These are phyloP conservation scores for Torymus aiolomorphi DNA, from an alignment of 2,888 invertebrate species.

Conservation along the genomic window DNA sequence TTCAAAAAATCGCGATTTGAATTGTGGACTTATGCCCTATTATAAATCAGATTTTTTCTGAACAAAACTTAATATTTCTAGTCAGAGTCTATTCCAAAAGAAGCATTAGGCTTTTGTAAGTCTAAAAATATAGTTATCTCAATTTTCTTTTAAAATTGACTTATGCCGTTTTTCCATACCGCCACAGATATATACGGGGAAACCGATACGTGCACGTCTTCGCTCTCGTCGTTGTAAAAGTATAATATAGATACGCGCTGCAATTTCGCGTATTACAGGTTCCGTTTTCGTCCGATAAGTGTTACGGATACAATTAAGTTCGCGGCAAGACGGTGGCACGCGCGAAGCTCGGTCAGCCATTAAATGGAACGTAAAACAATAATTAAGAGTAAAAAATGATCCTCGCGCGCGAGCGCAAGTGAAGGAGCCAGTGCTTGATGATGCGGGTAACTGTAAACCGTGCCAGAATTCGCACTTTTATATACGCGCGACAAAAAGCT, in stretches of 20 bases:
- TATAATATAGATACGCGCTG: neutral
- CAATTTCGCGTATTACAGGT: neutral
- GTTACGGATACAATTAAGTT: constrained; percentile 11
- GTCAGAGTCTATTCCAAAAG: no score
- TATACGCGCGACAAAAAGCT: no score
- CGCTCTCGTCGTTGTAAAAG: neutral
- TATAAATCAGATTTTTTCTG: no score
- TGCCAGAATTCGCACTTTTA: constrained; percentile 34
- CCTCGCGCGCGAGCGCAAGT: no score
- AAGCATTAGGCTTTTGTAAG: no score
- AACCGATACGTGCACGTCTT: neutral
- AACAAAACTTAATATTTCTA: no score
- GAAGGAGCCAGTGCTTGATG: no score
- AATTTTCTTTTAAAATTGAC: no score
- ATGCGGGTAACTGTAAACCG: constrained; percentile 32
- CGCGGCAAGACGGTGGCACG: neutral
- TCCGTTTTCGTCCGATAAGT: neutral
- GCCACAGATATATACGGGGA: neutral
- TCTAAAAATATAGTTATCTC: no score
- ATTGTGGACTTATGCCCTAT: no score
- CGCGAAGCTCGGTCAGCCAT: constrained; percentile 26
- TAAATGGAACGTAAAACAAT: constrained; percentile 33
- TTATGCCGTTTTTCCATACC: no score
- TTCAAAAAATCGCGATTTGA: no score
- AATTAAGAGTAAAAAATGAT: constrained; percentile 22